phyloP scores from a whole-genome alignment of 2,113 vertebrate species.

The Callipepla squamata region DNA sequence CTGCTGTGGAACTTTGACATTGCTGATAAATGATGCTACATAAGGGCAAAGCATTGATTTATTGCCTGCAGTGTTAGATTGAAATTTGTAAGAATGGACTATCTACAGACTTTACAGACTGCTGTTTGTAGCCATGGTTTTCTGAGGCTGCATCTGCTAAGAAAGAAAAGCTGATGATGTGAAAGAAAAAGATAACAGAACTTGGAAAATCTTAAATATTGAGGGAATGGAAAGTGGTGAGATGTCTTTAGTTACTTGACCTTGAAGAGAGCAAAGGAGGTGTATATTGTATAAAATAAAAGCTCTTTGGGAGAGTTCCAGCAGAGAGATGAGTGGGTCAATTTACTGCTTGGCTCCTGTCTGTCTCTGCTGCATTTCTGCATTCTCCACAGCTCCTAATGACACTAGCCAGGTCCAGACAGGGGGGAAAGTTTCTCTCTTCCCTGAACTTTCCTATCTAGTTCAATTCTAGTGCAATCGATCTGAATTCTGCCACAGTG shows the following conservation, averaged over 20 bases:
- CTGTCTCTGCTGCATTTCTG: constrained; percentile 34
- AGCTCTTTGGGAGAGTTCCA: constrained; percentile 41
- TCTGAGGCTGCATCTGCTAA: not conserved
- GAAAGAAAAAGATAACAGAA: not conserved
- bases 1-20: not conserved
- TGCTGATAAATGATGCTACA: constrained; percentile 47
- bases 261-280: constrained; percentile 52
- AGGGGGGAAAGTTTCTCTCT: not conserved
- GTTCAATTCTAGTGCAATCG: not conserved
- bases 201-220: constrained; percentile 41
- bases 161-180: not conserved
- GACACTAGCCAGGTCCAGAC: not conserved
- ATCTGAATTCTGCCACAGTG: not conserved
- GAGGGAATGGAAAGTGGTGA: constrained; percentile 12
- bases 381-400: not conserved
- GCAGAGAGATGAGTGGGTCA: constrained; percentile 40
- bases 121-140: constrained; percentile 18
- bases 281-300: constrained; percentile 15
- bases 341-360: constrained; percentile 49
- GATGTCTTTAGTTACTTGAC: constrained; percentile 18
- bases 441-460: not conserved
- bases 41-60: constrained; percentile 46
- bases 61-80: constrained; percentile 21
- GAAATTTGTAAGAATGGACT: constrained; percentile 33
- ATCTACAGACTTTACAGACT: constrained; percentile 8